Evolutionary conservation across 2,113 vertebrate genomes (phyloP), one percentile per base, ranked within the genome.

Genomic region (Gorsachius goisagi): DNA sequence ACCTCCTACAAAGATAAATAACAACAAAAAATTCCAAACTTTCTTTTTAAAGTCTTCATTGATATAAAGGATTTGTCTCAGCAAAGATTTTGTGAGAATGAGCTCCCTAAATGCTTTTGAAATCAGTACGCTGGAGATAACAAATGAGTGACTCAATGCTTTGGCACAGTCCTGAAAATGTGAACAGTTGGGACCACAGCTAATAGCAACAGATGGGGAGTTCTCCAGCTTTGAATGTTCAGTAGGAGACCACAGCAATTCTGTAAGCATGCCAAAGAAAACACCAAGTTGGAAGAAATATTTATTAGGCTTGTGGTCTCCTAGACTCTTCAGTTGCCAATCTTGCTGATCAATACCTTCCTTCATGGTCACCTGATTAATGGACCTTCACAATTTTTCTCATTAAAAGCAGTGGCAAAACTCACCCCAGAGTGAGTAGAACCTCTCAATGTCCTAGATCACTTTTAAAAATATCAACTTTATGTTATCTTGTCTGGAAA

Each of bases 171-270:
- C 35, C 35, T 75, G 83, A 78, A 90, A 95, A 94, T 64, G 72
- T 49, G 90, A 94, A 93, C 95, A 94, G 76, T 96, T 97, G 95
- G 93, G 64, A 84, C 84, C 80, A 72, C 68, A 95, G 85, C 69
- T 93, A 95, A 74, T 39, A 86, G 88, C 90, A 94, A 92, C 93
- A 97, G 96, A 96, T 85, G 93, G 93, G 83, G 66, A 90, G 60
- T 94, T 78, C 85, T 97, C 82, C 90, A 75, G 89, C 85, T 90
- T 94, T 86, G 72, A 92, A 55, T 28, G 44, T 86, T 93, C 95
- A 89, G 82, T 83, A 71, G 85, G 72, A 93, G 72, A 84, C 68
- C 92, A 81, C 72, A 90, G 47, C 28, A 81, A 80, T 56, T 91
- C 60, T 94, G 85, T 84, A 73, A 77, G 15, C 47, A 56, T 50